These are phyloP conservation scores for Aporophyla nigra DNA, from an alignment of 2,888 invertebrate species.

Conservation along the genomic window DNA sequence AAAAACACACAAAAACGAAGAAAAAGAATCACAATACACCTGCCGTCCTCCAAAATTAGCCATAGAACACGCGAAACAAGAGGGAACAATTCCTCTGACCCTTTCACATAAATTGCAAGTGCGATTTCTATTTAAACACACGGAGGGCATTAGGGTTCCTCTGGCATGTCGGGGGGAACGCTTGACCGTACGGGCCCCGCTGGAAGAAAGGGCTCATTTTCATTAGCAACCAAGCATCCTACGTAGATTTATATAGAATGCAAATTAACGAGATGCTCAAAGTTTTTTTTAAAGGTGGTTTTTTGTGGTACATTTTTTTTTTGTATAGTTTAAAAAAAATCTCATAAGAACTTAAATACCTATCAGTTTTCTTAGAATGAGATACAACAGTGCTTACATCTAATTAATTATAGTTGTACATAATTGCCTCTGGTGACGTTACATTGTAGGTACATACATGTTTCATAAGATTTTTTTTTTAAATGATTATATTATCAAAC, in stretches of 20 bases:
- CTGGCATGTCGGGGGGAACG: conserved; percentile 78
- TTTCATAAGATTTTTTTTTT: too few species aligned
- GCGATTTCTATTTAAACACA: conserved; percentile 88
- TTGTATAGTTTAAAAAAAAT: too few species aligned
- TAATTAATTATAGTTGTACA: too few species aligned
- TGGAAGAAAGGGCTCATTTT: conserved; percentile 90
- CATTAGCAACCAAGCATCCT: conserved; percentile 86
- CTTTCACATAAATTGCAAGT: conserved; percentile 89
- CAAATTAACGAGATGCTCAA: conserved; percentile 76
- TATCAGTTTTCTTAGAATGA: too few species aligned
- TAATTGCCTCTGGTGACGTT: too few species aligned
- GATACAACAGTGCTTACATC: too few species aligned
- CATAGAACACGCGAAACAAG: conserved; percentile 78
- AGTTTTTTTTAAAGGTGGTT: conserved; percentile 60
- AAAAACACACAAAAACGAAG: conserved; percentile 11
- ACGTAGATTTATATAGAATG: conserved; percentile 84
- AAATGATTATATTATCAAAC: too few species aligned
- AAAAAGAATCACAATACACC: conserved; percentile 52
- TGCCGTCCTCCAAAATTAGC: conserved; percentile 76
- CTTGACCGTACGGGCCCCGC: conserved; percentile 79
- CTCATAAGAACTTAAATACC: too few species aligned
- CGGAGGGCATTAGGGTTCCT: conserved; percentile 82
- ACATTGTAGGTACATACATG: too few species aligned
- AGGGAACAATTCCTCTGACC: conserved; percentile 83
- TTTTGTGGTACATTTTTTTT: too few species aligned